Conservation (phyloP, 2,888 invertebrate genomes). For the Hyposoter dolosus region DNA sequence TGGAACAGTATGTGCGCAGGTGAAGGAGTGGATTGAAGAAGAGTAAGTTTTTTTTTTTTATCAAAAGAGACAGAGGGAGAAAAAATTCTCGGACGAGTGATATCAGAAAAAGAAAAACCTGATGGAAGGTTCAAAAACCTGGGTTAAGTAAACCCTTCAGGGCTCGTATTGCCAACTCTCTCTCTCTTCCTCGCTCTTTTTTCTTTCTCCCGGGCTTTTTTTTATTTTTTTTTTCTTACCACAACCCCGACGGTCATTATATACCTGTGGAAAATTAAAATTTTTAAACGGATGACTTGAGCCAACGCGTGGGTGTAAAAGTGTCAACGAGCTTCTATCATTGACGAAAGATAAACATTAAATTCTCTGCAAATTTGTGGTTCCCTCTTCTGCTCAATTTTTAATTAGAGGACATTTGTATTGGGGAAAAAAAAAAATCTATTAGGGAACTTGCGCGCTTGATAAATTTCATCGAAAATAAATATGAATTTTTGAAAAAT, state of each 20-base stretch:
- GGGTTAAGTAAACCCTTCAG: conserved; percentile 72
- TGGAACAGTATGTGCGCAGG: conserved; percentile 6
- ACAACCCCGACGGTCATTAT: conserved; percentile 20
- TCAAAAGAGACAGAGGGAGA: conserved; percentile 41
- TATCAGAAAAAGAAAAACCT: conserved; percentile 33
- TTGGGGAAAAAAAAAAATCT: background rate
- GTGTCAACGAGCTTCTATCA: background rate
- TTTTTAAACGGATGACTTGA: conserved; percentile 22
- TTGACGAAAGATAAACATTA: background rate
- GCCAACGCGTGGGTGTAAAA: background rate
- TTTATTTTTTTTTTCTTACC: conserved; percentile 4
- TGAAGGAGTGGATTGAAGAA: conserved; percentile 40
- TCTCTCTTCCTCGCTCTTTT: conserved; percentile 5
- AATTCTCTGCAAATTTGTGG: background rate
- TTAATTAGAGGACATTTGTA: background rate
- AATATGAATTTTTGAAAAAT: background rate
- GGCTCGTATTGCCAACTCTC: conserved; percentile 49
- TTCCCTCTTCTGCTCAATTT: background rate
- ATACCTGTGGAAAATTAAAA: conserved; percentile 55
- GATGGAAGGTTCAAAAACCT: conserved; percentile 65
- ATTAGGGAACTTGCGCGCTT: background rate
- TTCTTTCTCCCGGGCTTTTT: background rate
- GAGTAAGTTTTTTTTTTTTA: conserved; percentile 20
- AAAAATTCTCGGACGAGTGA: conserved; percentile 66
- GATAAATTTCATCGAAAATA: background rate